These are phyloP conservation scores for Silurus meridionalis DNA, from an alignment of 2,113 vertebrate genomes.

Conservation along the genomic window DNA sequence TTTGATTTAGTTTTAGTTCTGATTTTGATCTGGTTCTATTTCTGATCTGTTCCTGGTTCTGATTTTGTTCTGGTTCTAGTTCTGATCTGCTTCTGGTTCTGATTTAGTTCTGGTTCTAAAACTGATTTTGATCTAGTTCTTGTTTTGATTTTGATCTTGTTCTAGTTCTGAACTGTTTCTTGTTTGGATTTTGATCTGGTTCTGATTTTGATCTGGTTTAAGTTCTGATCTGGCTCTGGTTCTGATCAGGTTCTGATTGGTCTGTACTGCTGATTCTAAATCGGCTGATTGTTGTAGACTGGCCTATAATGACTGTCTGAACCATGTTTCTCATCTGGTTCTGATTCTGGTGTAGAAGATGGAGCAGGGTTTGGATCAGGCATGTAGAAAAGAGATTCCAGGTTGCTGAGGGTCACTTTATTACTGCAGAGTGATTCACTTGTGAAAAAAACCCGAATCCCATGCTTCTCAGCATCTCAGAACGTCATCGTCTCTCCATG, in stretches of 20 bases:
- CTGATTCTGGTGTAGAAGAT: background rate
- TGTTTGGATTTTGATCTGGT: background rate
- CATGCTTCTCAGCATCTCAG: background rate
- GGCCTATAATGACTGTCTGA: background rate
- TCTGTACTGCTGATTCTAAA: background rate
- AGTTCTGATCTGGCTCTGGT: background rate
- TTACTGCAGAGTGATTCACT: constrained; percentile 13
- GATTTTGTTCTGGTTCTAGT: background rate
- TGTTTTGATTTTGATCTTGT: background rate
- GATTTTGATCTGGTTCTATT: background rate
- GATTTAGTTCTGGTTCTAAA: background rate
- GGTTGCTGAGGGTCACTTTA: background rate
- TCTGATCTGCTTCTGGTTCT: background rate
- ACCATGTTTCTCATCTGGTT: background rate
- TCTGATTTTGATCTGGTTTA: background rate
- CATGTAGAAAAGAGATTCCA: background rate
- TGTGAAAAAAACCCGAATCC: background rate
- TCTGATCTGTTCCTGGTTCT: background rate
- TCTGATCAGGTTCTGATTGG: background rate
- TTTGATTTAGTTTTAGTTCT: background rate
- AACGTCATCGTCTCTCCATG: background rate
- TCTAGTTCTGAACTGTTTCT: background rate
- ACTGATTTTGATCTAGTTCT: background rate
- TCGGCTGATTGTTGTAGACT: background rate
- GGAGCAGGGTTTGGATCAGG: background rate